These are phyloP conservation scores for Acanthacorydalis orientalis DNA, from an alignment of 2,888 invertebrate species.

Conservation along the genomic window DNA sequence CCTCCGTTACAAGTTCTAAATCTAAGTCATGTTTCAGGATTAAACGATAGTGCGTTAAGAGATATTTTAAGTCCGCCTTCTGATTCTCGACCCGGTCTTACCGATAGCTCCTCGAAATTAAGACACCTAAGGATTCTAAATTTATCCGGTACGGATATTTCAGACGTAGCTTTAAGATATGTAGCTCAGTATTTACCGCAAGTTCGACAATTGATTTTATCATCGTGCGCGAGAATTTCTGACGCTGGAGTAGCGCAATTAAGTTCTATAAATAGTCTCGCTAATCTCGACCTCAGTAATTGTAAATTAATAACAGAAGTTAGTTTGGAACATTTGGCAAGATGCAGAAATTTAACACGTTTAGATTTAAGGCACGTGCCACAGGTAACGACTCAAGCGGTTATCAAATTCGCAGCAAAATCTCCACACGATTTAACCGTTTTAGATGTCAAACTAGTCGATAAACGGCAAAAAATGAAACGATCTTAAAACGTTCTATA, in stretches of 20 bases:
- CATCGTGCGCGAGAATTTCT: constrained; percentile 74
- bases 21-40: constrained; percentile 69
- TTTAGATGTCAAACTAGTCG: constrained; percentile 62
- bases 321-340: constrained; percentile 62
- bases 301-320: constrained; percentile 69
- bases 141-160: constrained; percentile 76
- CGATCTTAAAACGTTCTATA: too few relatives aligned
- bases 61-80: constrained; percentile 77
- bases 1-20: constrained; percentile 64
- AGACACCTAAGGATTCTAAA: constrained; percentile 58
- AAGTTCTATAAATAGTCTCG: constrained; percentile 53
- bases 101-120: constrained; percentile 58
- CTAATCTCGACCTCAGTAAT: constrained; percentile 62
- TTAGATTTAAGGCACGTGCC: constrained; percentile 66
- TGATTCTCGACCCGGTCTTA: constrained; percentile 62
- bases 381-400: constrained; percentile 63
- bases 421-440: constrained; percentile 66
- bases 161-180: constrained; percentile 69
- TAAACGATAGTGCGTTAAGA: constrained; percentile 68
- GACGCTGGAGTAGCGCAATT: constrained; percentile 83
- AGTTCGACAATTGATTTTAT: constrained; percentile 59
- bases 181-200: constrained; percentile 60
- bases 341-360: constrained; percentile 54
- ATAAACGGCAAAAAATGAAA: constrained; percentile 24
- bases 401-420: constrained; percentile 69